phyloP scores from a whole-genome alignment of 2,797 vertebrate species.

The Hippoglossus hippoglossus region DNA sequence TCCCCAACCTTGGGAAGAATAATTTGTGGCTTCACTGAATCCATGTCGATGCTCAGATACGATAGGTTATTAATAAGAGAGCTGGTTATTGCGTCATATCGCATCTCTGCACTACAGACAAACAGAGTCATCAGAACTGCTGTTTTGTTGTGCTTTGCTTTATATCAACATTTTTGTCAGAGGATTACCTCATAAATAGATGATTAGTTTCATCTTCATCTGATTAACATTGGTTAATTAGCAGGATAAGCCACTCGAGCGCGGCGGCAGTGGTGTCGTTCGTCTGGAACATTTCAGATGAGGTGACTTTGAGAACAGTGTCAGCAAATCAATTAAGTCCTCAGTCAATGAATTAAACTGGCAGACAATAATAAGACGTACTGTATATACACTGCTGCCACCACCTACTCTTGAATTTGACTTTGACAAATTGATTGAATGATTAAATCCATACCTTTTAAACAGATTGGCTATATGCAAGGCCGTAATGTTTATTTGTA shows the following conservation, averaged over 20 bases:
- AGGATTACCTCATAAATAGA: constrained; percentile 56
- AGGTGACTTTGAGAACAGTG: constrained; percentile 75
- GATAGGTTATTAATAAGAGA: constrained; percentile 4
- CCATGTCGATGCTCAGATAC: constrained; percentile 10
- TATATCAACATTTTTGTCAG: constrained; percentile 27
- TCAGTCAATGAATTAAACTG: constrained; percentile 74
- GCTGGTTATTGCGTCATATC: neutral
- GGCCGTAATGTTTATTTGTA: constrained; percentile 37
- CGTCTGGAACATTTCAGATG: constrained; percentile 61
- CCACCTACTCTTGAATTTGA: constrained; percentile 57
- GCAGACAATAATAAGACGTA: constrained; percentile 62
- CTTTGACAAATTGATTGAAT: constrained; percentile 69
- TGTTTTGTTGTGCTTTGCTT: constrained; percentile 23
- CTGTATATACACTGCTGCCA: constrained; percentile 46
- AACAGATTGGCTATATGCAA: constrained; percentile 32
- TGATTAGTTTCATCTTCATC: constrained; percentile 57
- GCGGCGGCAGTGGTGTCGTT: constrained; percentile 31
- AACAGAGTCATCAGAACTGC: neutral
- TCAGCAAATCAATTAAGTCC: constrained; percentile 73
- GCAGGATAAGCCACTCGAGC: constrained; percentile 38
- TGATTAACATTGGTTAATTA: constrained; percentile 70
- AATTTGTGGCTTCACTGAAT: constrained; percentile 24
- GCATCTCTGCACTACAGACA: neutral
- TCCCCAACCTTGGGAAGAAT: constrained; percentile 35
- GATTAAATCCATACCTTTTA: constrained; percentile 54